Conservation (phyloP, 2,797 vertebrate species). For the Cirrhinus mrigala region DNA sequence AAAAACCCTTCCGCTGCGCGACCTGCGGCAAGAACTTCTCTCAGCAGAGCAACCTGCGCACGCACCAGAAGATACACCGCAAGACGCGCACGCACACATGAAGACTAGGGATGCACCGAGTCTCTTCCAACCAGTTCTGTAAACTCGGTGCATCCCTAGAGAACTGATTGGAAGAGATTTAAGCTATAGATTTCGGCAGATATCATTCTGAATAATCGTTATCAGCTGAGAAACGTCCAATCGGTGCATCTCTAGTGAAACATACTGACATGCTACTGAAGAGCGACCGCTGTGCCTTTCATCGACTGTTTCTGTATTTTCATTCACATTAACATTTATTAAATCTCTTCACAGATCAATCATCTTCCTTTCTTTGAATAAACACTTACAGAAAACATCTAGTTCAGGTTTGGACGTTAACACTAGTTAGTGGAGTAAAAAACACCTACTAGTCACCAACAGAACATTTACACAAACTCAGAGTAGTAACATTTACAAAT, state of each 20-base stretch:
- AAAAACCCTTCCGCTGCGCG: slow-evolving; percentile 79
- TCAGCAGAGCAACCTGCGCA: slow-evolving; percentile 84
- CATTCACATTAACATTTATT: neutral
- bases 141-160: neutral
- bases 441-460: neutral
- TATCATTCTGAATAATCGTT: too few relatives aligned
- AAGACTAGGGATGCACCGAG: neutral
- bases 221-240: neutral
- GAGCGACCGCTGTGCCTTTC: neutral
- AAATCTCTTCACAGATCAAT: neutral
- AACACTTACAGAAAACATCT: neutral
- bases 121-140: neutral
- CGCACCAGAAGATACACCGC: slow-evolving; percentile 80
- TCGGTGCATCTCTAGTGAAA: neutral
- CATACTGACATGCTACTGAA: neutral
- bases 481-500: neutral
- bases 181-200: too few relatives aligned
- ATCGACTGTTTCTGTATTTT: neutral
- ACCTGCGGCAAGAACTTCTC: slow-evolving; percentile 79
- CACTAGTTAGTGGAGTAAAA: neutral
- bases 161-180: too few relatives aligned
- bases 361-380: neutral
- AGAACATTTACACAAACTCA: neutral
- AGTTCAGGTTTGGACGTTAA: neutral
- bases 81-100: slow-evolving; percentile 32